phyloP scores from a whole-genome alignment of 2,888 invertebrate species.

The Phalangium opilio region DNA sequence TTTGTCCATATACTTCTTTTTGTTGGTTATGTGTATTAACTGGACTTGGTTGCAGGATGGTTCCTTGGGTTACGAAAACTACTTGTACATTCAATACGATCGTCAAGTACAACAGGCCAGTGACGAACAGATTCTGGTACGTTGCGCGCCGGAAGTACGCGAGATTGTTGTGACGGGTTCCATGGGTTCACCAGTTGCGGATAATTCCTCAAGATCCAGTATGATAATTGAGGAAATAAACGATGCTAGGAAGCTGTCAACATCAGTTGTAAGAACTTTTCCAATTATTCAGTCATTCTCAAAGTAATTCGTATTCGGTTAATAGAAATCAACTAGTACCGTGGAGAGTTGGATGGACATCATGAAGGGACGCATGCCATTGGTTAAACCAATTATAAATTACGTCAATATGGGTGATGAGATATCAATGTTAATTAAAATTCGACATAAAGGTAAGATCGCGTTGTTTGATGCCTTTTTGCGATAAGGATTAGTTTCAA shows the following conservation, averaged over 20 bases:
- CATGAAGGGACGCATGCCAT: slow-evolving; percentile 20
- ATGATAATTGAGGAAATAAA: too few species aligned
- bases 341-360: slow-evolving; percentile 23
- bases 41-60: slow-evolving; percentile 10
- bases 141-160: slow-evolving; percentile 34
- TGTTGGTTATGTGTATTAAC: background rate
- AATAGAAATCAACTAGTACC: background rate
- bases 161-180: slow-evolving; percentile 10
- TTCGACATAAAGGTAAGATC: slow-evolving; percentile 34
- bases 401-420: slow-evolving; percentile 23
- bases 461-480: too few species aligned
- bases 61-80: slow-evolving; percentile 46
- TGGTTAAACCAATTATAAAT: slow-evolving; percentile 17
- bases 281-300: slow-evolving; percentile 1
- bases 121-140: slow-evolving; percentile 48
- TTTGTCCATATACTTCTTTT: background rate
- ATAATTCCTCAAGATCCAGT: background rate
- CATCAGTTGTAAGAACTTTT: slow-evolving; percentile 3
- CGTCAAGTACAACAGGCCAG: slow-evolving; percentile 52
- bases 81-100: slow-evolving; percentile 58
- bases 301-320: background rate
- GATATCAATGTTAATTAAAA: slow-evolving; percentile 23
- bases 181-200: slow-evolving; percentile 1
- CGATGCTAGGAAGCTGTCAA: background rate
- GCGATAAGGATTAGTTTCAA: too few species aligned